Percentiles rank a stretch among this genome's conserved stretches.
These are phyloP conservation scores for Aythya baeri DNA, from an alignment of 2,113 vertebrate genomes.

Conservation along the genomic window DNA sequence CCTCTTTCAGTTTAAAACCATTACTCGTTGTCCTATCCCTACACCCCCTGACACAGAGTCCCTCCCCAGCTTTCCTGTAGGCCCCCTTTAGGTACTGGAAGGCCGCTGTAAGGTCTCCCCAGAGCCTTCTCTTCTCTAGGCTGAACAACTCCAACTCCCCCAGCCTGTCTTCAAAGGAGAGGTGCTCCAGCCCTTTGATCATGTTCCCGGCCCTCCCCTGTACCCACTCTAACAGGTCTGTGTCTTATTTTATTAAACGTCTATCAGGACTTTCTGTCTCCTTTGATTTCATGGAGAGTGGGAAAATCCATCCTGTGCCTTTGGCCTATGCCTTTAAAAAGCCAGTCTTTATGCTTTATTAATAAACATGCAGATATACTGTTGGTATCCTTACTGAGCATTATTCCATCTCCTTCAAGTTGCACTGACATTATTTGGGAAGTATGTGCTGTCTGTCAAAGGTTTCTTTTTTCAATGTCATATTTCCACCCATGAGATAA, in stretches of 20 bases:
- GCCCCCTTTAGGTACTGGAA: neutral
- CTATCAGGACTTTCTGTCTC: neutral
- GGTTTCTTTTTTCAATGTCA: conserved; percentile 11
- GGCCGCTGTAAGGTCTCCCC: neutral
- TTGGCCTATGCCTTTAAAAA: neutral
- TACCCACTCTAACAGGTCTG: neutral
- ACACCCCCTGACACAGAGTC: no score
- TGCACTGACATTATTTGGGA: neutral
- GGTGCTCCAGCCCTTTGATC: neutral
- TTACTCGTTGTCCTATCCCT: neutral
- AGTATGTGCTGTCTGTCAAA: neutral
- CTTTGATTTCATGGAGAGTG: neutral
- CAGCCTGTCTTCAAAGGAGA: neutral
- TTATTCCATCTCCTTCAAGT: neutral
- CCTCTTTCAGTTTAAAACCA: neutral
- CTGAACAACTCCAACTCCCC: neutral
- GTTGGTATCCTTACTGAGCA: neutral
- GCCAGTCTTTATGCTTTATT: neutral
- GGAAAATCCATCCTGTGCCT: neutral
- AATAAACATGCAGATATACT: neutral
- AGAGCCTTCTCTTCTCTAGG: neutral
- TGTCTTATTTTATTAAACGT: neutral
- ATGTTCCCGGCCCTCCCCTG: neutral
- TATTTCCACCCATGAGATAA: neutral
- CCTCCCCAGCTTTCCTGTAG: neutral